These are phyloP conservation scores for Allygus modestus DNA, from an alignment of 2,888 invertebrate species.

Conservation along the genomic window DNA sequence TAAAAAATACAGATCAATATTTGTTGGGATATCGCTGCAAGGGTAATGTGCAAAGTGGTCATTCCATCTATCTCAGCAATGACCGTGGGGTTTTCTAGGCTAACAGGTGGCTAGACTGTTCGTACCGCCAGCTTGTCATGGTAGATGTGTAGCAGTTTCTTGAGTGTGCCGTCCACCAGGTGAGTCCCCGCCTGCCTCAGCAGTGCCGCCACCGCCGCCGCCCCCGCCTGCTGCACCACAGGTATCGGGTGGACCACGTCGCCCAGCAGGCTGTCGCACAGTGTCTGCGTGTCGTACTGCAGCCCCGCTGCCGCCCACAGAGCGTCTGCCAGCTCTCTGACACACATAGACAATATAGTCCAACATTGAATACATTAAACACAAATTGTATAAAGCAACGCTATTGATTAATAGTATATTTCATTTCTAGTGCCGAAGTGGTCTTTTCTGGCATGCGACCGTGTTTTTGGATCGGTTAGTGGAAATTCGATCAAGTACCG, in stretches of 20 bases:
- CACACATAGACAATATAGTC: background rate
- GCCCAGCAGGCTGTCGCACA: slow-evolving; percentile 79
- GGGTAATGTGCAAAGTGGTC: too few relatives aligned
- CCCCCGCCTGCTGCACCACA: slow-evolving; percentile 89
- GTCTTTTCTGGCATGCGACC: too few relatives aligned
- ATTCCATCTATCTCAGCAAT: too few relatives aligned
- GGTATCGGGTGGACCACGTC: slow-evolving; percentile 90
- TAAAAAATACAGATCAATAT: too few relatives aligned
- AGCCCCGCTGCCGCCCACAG: slow-evolving; percentile 81
- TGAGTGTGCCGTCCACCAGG: slow-evolving; percentile 69
- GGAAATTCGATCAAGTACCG: too few relatives aligned
- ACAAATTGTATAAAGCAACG: slow-evolving; percentile 62
- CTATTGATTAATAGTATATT: too few relatives aligned
- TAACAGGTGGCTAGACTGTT: too few relatives aligned
- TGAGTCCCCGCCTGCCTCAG: slow-evolving; percentile 76
- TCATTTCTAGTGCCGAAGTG: too few relatives aligned
- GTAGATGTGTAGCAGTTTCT: slow-evolving; percentile 83
- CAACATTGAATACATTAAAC: too few relatives aligned
- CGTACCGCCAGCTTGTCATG: slow-evolving; percentile 85
- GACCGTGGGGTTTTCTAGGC: too few relatives aligned
- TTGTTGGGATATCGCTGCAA: too few relatives aligned
- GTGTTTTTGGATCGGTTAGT: too few relatives aligned
- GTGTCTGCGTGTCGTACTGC: slow-evolving; percentile 75
- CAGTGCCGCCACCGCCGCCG: slow-evolving; percentile 86
- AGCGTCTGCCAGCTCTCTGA: slow-evolving; percentile 78